Conservation (phyloP, 2,113 vertebrate genomes). For the Psittacula cyanocephala region DNA sequence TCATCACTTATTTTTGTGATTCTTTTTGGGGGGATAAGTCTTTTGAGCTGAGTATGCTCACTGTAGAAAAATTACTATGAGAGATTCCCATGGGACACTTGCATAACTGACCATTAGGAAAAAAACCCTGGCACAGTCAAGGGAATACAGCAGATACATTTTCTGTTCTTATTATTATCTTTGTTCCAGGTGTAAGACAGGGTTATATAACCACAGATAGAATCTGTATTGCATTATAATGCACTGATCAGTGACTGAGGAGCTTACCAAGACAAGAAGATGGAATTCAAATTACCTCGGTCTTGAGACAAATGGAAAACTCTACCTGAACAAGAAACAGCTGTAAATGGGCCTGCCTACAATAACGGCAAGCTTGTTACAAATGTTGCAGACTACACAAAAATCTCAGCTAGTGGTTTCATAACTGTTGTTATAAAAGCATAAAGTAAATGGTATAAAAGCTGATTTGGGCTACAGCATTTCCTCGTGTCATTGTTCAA, state of each 20-base stretch:
- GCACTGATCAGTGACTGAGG: not conserved
- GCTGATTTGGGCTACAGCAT: not conserved
- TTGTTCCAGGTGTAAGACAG: conserved; percentile 4
- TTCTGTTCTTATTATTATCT: conserved; percentile 16
- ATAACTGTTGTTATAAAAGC: not conserved
- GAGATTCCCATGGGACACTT: conserved; percentile 1
- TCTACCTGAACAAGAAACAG: not conserved
- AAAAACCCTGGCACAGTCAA: not conserved
- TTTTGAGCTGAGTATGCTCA: not conserved
- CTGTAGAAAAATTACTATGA: conserved; percentile 3
- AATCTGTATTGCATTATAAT: not conserved
- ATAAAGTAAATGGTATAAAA: not conserved
- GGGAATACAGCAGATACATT: not conserved
- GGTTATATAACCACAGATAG: not conserved
- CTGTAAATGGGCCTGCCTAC: not conserved
- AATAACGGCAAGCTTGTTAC: not conserved
- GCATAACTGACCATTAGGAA: conserved; percentile 50
- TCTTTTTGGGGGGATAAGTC: not conserved
- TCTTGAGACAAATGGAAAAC: not conserved
- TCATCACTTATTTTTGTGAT: conserved; percentile 25
- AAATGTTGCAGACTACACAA: not conserved
- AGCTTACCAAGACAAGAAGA: not conserved
- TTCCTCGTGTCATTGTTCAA: not conserved
- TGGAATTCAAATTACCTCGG: not conserved
- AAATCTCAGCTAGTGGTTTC: not conserved